Evolutionary conservation across 2,797 vertebrate species (phyloP).

Genomic region (Sebastes flavidus): DNA sequence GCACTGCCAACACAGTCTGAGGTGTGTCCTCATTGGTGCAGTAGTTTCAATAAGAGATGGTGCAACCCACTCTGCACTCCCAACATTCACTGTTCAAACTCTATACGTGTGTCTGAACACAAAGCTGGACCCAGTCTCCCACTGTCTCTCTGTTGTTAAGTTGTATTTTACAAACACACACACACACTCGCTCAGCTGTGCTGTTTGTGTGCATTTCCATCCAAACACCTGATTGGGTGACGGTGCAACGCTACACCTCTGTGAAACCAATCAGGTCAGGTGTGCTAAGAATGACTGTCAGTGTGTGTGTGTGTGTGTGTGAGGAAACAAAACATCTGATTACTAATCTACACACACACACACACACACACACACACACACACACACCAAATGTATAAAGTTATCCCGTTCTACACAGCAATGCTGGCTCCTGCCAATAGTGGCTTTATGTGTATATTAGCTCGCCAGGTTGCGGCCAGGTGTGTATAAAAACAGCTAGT

Average conservation of each 20-base stretch:
- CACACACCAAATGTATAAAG: slow-evolving; percentile 61
- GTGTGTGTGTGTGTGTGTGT: background rate
- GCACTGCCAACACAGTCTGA: background rate
- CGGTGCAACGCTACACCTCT: slow-evolving; percentile 1
- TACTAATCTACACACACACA: background rate
- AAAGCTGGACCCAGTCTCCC: slow-evolving; percentile 56
- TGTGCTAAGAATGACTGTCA: slow-evolving; percentile 9
- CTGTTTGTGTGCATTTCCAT: slow-evolving; percentile 26
- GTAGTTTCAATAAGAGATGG: background rate
- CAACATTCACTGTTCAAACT: background rate
- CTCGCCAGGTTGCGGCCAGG: slow-evolving; percentile 6
- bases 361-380: background rate
- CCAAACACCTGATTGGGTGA: slow-evolving; percentile 21
- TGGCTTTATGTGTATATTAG: slow-evolving; percentile 71
- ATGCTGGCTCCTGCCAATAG: slow-evolving; percentile 54
- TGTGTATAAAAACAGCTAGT: slow-evolving; percentile 21
- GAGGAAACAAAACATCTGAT: slow-evolving; percentile 9
- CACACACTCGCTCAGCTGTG: slow-evolving; percentile 18
- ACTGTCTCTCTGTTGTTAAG: slow-evolving; percentile 47
- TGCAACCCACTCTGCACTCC: background rate
- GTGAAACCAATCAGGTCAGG: slow-evolving; percentile 14
- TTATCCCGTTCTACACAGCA: slow-evolving; percentile 40
- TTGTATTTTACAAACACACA: slow-evolving; percentile 48
- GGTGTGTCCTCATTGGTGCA: background rate
- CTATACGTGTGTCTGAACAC: background rate